These are phyloP conservation scores for Nasonia vitripennis DNA, from an alignment of 1,140 invertebrate species.

Conservation along the genomic window DNA sequence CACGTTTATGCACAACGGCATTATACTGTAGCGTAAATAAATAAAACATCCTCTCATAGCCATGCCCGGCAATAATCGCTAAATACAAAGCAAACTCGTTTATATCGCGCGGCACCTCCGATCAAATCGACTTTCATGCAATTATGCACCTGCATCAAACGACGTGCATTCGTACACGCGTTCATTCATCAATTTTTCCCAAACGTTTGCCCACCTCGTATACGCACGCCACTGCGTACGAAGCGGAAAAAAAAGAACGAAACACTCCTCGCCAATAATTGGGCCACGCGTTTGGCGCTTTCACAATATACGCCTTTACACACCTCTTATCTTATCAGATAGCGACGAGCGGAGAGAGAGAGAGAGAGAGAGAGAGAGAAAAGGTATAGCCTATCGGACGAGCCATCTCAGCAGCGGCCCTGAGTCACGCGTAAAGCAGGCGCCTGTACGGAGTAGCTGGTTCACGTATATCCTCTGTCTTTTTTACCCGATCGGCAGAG, in stretches of 20 bases:
- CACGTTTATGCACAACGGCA: too few species aligned
- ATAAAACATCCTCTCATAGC: too few species aligned
- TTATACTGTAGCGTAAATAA: too few species aligned
- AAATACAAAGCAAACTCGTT: too few species aligned
- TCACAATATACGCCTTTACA: background rate
- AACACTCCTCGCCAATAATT: constrained; percentile 32
- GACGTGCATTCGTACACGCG: too few species aligned
- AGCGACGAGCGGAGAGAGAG: background rate
- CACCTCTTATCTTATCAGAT: constrained; percentile 36
- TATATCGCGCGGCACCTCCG: too few species aligned
- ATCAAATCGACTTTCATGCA: too few species aligned
- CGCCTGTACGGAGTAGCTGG: background rate
- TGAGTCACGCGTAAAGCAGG: background rate
- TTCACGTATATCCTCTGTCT: background rate
- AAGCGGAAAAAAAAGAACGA: background rate
- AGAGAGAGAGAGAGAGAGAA: background rate
- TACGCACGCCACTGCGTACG: too few species aligned
- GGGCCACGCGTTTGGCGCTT: constrained; percentile 5
- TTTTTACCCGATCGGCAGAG: background rate
- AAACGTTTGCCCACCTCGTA: too few species aligned
- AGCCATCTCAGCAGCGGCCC: background rate
- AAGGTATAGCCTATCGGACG: background rate
- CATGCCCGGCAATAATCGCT: too few species aligned
- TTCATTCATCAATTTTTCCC: too few species aligned
- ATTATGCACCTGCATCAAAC: too few species aligned